Conservation (phyloP, 2,113 vertebrate genomes). For the Prinia subflava region DNA sequence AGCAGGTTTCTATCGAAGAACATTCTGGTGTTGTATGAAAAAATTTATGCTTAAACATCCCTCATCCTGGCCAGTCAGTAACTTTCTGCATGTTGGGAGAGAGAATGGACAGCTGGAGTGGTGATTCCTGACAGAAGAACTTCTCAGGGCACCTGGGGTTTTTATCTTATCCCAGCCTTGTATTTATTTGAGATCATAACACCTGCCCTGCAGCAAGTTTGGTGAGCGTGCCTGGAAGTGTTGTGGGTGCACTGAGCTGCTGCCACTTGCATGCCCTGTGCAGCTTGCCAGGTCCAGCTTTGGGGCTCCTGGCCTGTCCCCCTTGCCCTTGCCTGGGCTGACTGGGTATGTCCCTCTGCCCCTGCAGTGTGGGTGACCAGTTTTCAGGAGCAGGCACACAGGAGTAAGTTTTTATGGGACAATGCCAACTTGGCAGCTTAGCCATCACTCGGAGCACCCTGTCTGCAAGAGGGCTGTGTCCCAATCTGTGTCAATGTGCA, state of each 20-base stretch:
- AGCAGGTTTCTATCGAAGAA: background rate
- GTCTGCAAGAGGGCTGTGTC: background rate
- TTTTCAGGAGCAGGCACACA: background rate
- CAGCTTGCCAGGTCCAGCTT: background rate
- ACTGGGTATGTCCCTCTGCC: accelerated
- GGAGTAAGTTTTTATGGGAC: background rate
- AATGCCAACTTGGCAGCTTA: background rate
- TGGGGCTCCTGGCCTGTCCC: background rate
- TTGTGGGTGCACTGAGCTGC: background rate
- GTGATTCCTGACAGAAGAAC: background rate
- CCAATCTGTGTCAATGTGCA: background rate
- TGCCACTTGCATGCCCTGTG: accelerated
- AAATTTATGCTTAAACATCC: accelerated
- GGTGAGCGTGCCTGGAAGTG: background rate
- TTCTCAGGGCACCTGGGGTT: background rate
- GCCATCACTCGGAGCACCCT: background rate
- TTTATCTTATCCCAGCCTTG: background rate
- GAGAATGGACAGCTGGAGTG: background rate
- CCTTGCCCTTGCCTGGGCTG: background rate
- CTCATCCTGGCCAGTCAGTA: accelerated
- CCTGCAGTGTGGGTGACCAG: background rate
- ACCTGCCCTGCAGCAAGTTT: background rate
- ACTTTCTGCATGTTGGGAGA: background rate
- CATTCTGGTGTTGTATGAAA: background rate
- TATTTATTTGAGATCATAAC: background rate